Evolutionary conservation across 1,140 invertebrate species (phyloP), one percentile per base, ranked within the genome.

Genomic region (Dreissena polymorpha): DNA sequence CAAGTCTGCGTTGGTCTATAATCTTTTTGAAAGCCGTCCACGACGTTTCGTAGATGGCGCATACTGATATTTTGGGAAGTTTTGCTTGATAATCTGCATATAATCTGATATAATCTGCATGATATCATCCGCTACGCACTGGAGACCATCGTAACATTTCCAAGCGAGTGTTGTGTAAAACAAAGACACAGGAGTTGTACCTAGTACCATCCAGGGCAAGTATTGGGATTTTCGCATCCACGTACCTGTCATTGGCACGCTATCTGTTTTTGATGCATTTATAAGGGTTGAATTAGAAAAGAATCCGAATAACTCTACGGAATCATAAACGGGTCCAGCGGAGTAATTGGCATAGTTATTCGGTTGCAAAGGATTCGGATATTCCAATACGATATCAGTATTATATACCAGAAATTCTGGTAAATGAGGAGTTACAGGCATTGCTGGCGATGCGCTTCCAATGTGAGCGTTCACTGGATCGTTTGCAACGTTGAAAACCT

Each of bases 161-260:
- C 85, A 88, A 14, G 49, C 23, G 5, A 82, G 53, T 23, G 87
- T 71, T 13, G 71, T 73, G 75, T 85, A 88, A 60, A 84, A 86
- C 10, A 88, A 18, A 55, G 71, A 57, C 10, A 85, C 87, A 3
- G 83, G 76, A 18, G 71, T 83, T 53, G n/a, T 60, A 12, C 69
- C 71, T 79, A 86, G 83, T 63, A 85, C 83, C 83, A 88, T 80
- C 85, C 87, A 88, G 5, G 87, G 87, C 14, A 86, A 72, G 67
- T 83, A 88, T 55, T 88, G 75, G 14, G 76, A 72, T 23, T 82
- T 74, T 21, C 85, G 65, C 6, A 73, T 57, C 87, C 87, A 88
- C 0, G 87, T 84, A 14, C 80, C 80, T 14, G 50, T 74, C 21
- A 49, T 39, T 10, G 63, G 60, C 16, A 86, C 73, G 55, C 63